Evolutionary conservation across 2,888 invertebrate genomes (phyloP).

Genomic region (Leptopterna dolabrata): DNA sequence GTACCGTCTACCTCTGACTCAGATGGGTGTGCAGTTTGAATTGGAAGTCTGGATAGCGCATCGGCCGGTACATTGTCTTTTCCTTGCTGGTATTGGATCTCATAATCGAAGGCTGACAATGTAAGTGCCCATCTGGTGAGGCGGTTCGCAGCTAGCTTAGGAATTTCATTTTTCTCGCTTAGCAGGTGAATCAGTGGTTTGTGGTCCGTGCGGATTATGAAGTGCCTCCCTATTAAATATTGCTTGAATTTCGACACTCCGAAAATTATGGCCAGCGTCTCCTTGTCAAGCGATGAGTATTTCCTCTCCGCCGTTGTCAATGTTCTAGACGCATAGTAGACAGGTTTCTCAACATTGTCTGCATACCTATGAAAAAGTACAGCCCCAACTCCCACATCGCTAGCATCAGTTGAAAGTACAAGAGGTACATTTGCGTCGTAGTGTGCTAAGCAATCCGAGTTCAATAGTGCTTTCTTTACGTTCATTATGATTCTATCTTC

Average conservation of each 20-base stretch:
- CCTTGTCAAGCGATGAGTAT: not conserved
- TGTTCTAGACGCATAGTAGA: not conserved
- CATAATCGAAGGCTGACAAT: not conserved
- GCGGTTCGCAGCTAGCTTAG: not conserved
- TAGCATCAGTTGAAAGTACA: not conserved
- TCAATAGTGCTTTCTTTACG: not conserved
- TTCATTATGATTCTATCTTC: not conserved
- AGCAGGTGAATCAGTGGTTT: not conserved
- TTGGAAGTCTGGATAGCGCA: not conserved
- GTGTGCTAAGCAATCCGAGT: not conserved
- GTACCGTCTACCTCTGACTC: not conserved
- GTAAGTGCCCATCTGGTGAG: not conserved
- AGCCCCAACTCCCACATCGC: not conserved
- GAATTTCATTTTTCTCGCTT: not conserved
- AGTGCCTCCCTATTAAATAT: not conserved
- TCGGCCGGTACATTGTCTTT: not conserved
- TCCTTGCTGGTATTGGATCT: not conserved
- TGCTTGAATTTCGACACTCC: not conserved
- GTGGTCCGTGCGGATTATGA: not conserved
- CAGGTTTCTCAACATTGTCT: not conserved
- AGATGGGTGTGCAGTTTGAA: not conserved
- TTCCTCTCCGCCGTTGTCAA: not conserved
- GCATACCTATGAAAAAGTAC: not conserved
- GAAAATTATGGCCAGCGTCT: not conserved
- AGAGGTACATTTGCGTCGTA: not conserved